Evolutionary conservation across 2,888 invertebrate species (phyloP).

Genomic region (Cheilosia scutellata): DNA sequence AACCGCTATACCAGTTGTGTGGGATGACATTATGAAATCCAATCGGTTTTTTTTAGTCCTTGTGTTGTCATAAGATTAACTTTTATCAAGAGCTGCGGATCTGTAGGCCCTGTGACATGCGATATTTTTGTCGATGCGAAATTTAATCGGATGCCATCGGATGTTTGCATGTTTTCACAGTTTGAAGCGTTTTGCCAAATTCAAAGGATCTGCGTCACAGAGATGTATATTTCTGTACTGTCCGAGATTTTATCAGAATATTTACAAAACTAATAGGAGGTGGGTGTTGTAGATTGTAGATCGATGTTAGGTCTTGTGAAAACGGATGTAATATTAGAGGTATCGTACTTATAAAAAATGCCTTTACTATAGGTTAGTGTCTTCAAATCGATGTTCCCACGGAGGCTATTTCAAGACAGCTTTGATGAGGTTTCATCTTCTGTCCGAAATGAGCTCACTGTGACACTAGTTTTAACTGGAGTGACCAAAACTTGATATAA

Average conservation of each 20-base stretch:
- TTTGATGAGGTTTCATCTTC: neutral
- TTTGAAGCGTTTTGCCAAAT: slow-evolving; percentile 40
- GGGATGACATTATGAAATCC: slow-evolving; percentile 65
- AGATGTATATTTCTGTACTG: slow-evolving; percentile 13
- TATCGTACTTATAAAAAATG: neutral
- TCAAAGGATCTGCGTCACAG: slow-evolving; percentile 15
- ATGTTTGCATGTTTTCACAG: slow-evolving; percentile 75
- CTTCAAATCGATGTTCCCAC: neutral
- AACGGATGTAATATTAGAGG: slow-evolving; percentile 46
- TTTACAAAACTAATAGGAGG: neutral
- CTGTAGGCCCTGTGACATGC: slow-evolving; percentile 53
- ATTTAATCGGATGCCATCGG: slow-evolving; percentile 66
- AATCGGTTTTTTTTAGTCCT: slow-evolving; percentile 48
- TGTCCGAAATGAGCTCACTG: neutral
- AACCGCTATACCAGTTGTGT: slow-evolving; percentile 55
- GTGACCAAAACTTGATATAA: no score
- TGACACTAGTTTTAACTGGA: neutral
- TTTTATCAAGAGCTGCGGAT: slow-evolving; percentile 69
- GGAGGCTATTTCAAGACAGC: neutral
- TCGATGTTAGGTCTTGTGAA: slow-evolving; percentile 6
- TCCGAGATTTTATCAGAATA: slow-evolving; percentile 45
- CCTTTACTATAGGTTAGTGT: no score
- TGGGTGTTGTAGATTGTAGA: slow-evolving; percentile 16
- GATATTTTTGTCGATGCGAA: slow-evolving; percentile 59
- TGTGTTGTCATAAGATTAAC: slow-evolving; percentile 62